Percentiles rank a stretch among this genome's conserved stretches.
These are phyloP conservation scores for Listrodromus nycthemerus DNA, from an alignment of 2,888 invertebrate genomes.

Conservation along the genomic window DNA sequence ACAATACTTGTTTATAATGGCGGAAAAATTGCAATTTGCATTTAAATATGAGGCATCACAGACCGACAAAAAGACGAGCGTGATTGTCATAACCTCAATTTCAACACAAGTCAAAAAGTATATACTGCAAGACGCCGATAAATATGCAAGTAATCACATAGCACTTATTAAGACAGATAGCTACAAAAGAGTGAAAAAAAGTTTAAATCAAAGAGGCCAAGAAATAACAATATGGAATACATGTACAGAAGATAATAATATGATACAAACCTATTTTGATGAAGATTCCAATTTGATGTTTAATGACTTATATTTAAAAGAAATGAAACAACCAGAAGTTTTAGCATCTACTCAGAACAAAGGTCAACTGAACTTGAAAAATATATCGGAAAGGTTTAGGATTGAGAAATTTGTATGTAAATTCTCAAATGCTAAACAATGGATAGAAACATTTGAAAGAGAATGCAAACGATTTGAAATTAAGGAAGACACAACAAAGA, in stretches of 20 bases:
- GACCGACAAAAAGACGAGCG: constrained; percentile 62
- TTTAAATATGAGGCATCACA: constrained; percentile 63
- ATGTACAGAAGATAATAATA: constrained; percentile 65
- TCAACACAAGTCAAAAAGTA: constrained; percentile 63
- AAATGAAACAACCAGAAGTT: constrained; percentile 57
- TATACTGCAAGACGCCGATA: constrained; percentile 55
- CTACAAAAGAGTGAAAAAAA: constrained; percentile 67
- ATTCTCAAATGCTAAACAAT: constrained; percentile 68
- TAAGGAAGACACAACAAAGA: constrained; percentile 65
- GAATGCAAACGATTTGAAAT: constrained; percentile 70
- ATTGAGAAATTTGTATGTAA: constrained; percentile 70
- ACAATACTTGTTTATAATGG: too few species aligned
- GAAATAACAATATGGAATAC: constrained; percentile 67
- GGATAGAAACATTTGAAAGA: constrained; percentile 71
- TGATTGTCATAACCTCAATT: constrained; percentile 65
- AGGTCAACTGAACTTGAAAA: constrained; percentile 65
- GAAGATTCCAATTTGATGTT: constrained; percentile 69
- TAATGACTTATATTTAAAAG: constrained; percentile 67
- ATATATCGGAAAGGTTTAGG: constrained; percentile 69
- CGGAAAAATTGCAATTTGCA: constrained; percentile 55
- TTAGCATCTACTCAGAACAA: constrained; percentile 62
- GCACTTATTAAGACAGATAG: constrained; percentile 62
- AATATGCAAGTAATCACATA: constrained; percentile 46
- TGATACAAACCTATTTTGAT: constrained; percentile 65
- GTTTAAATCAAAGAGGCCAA: constrained; percentile 67